A percentile compares a stretch with the other conserved stretches of the same genome.
Conservation (phyloP, 2,888 invertebrate species). For the Aporophyla nigra region DNA sequence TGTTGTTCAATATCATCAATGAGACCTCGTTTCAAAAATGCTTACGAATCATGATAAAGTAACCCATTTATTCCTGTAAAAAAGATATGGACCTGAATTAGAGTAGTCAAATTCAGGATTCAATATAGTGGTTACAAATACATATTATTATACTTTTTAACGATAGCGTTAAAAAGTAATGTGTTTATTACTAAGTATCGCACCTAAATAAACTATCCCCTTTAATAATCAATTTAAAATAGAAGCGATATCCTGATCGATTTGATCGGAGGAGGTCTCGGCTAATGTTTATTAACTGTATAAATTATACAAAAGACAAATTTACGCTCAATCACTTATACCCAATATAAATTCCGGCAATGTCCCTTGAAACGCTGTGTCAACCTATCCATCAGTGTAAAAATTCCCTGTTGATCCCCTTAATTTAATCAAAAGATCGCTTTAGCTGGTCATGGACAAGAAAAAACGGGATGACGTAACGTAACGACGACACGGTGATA, state of each 20-base stretch:
- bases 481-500: conserved; percentile 86
- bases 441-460: conserved; percentile 87
- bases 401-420: conserved; percentile 89
- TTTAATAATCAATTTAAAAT: conserved; percentile 42
- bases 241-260: conserved; percentile 72
- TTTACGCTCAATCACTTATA: conserved; percentile 88
- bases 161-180: too few species aligned
- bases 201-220: conserved; percentile 39
- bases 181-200: not conserved
- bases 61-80: not conserved
- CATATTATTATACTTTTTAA: too few species aligned
- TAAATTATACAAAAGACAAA: conserved; percentile 83
- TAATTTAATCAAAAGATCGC: conserved; percentile 91
- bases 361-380: conserved; percentile 88
- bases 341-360: conserved; percentile 88
- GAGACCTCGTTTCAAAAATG: not conserved
- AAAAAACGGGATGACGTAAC: conserved; percentile 89
- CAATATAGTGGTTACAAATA: too few species aligned
- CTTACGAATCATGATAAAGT: not conserved
- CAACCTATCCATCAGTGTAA: conserved; percentile 90
- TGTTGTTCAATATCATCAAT: not conserved
- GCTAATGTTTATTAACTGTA: conserved; percentile 86
- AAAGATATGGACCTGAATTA: not conserved
- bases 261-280: conserved; percentile 71
- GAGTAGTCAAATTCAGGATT: too few species aligned